Base-by-base conservation (phyloP, 2,797 vertebrate species). In the Hybognathus amarus region DNA sequence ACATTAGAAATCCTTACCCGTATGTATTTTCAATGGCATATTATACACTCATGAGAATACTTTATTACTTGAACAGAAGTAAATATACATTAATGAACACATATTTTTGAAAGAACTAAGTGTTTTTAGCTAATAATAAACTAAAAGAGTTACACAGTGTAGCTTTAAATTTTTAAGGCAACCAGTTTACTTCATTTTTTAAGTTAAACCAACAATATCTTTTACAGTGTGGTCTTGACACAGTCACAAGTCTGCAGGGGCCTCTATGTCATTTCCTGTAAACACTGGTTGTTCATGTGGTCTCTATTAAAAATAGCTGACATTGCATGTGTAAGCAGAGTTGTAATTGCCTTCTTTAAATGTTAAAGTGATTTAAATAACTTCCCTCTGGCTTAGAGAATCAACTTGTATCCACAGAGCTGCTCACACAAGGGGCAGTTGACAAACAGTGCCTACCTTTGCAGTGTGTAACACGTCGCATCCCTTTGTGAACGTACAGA, bases 381-480 rank as follows among this genome's bases (percentile, higher is more conserved):
- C 73, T 47, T 69, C 20, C n/a, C 69, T 47, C 47, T 66, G 80
- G 83, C 71, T 85, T 71, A 24, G 63, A 82, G 70, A 74, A 86
- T 78, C 42, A 79, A 83, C 30, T 61, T 82, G 42, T 81, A 68
- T 83, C 56, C 80, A 87, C 64, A 83, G 77, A 80, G 84, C 77
- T 67, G 45, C 69, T 81, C 80, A 80, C 56, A 45, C 59, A 71
- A 76, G 54, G 75, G 30, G 66, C 82, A 83, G 77, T 77, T 89
- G 87, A 87, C 89, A 89, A 88, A 82, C 87, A 90, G 92, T 78
- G 93, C 98, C 96, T 98, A 99, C 98, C 98, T 99, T 98, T 97
- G 96, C 98, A 98, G 95, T 98, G 97, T 30, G 96, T 99, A 97
- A 99, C 98, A 87, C 97, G 97, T 89, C 98, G 97, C 93, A 96